A percentile compares a stretch with the other conserved stretches of the same genome.
Conservation (phyloP, 2,888 invertebrate genomes). For the Heteromyza rotundicornis region DNA sequence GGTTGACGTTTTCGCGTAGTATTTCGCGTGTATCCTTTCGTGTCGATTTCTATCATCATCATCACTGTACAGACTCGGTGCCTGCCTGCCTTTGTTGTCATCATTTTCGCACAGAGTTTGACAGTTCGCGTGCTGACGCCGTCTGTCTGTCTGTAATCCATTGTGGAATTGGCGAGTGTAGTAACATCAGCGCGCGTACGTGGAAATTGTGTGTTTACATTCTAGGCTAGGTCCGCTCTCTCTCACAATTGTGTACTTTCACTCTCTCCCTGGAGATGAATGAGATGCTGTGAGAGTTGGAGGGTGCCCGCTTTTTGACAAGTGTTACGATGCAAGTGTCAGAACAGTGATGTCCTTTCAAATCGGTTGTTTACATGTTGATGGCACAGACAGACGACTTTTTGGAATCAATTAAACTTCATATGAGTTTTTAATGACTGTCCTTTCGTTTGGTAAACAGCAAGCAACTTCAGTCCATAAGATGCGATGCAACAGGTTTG, state of each 20-base stretch:
- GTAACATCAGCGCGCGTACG: no score
- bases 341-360: slow-evolving; percentile 15
- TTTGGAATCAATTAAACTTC: no score
- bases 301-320: slow-evolving; percentile 14
- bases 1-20: background rate
- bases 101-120: background rate
- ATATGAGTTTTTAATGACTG: no score
- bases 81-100: background rate
- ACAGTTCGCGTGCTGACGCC: background rate
- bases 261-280: background rate
- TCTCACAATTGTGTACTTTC: no score
- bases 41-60: background rate
- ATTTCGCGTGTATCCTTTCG: background rate
- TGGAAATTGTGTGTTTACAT: background rate
- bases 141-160: background rate
- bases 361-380: no score
- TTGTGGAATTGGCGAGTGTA: no score
- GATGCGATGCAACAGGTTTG: slow-evolving; percentile 1
- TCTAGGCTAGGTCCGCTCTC: background rate
- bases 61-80: no score
- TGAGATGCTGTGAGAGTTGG: slow-evolving; percentile 18
- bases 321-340: slow-evolving; percentile 15
- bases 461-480: no score
- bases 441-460: no score
- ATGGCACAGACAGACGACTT: no score